Evolutionary conservation across 2,797 vertebrate genomes (phyloP).

Genomic region (Cirrhinus mrigala): DNA sequence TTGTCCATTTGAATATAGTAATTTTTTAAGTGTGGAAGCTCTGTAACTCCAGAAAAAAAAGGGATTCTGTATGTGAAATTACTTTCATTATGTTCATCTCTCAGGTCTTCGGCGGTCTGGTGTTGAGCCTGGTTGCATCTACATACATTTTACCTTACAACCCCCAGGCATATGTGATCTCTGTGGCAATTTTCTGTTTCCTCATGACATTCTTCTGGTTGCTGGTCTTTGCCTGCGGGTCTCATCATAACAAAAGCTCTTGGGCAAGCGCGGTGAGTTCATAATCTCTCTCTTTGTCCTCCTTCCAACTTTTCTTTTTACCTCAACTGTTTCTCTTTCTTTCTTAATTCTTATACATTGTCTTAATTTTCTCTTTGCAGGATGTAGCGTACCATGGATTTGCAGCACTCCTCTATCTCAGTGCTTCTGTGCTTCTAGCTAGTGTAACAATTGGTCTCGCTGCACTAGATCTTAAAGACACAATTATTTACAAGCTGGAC

Average conservation of each 20-base stretch:
- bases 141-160: not conserved
- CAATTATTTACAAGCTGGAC: constrained; percentile 69
- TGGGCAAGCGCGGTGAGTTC: constrained; percentile 74
- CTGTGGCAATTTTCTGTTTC: constrained; percentile 91
- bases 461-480: rapidly evolving
- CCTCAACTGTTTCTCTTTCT: not conserved
- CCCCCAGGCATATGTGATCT: constrained; percentile 90
- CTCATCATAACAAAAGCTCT: constrained; percentile 69
- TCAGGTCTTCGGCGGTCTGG: constrained; percentile 83
- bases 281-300: not conserved
- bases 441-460: constrained; percentile 61
- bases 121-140: constrained; percentile 88
- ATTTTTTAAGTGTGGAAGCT: not conserved
- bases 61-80: not conserved
- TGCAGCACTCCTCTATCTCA: constrained; percentile 80
- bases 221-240: constrained; percentile 76
- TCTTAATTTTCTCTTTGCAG: constrained; percentile 52
- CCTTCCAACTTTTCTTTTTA: not conserved
- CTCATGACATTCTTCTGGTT: constrained; percentile 81
- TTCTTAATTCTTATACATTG: not conserved
- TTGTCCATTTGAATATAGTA: not conserved
- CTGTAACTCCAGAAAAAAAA: not conserved
- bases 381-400: constrained; percentile 75
- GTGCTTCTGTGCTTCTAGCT: constrained; percentile 76
- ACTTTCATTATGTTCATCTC: not conserved